Percentiles rank a stretch among this genome's conserved stretches.
These are phyloP conservation scores for Syndactyla subalaris DNA, from an alignment of 2,797 vertebrate genomes.

Conservation along the genomic window DNA sequence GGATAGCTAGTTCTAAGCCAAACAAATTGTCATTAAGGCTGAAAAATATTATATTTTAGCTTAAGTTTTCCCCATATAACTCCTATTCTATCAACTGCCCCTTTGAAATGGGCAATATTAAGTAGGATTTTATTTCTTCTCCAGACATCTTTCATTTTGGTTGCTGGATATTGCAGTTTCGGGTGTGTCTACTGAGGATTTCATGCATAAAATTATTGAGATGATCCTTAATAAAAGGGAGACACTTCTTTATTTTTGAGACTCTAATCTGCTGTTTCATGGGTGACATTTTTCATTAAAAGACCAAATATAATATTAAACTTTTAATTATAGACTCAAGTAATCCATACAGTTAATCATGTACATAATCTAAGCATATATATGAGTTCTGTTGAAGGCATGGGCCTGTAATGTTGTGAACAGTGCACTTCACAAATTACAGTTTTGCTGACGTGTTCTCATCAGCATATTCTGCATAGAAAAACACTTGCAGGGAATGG, in stretches of 20 bases:
- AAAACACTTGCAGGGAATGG: not conserved
- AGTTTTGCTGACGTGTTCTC: not conserved
- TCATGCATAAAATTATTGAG: not conserved
- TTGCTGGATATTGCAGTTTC: not conserved
- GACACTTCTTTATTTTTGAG: not conserved
- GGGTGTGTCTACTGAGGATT: conserved; percentile 2
- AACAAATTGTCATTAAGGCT: not conserved
- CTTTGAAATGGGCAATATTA: not conserved
- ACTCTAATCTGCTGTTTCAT: not conserved
- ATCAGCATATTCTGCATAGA: not conserved
- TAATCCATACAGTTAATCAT: not conserved
- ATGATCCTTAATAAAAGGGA: conserved; percentile 8
- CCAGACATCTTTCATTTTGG: not conserved
- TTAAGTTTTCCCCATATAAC: not conserved
- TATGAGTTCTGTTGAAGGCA: not conserved
- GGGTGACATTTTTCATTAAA: conserved; percentile 1
- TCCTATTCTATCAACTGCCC: not conserved
- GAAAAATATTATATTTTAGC: not conserved
- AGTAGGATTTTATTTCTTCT: conserved; percentile 19
- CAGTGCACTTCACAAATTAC: not conserved
- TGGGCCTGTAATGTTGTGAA: not conserved
- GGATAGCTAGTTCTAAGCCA: not conserved
- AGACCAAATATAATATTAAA: not conserved
- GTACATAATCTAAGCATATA: not conserved
- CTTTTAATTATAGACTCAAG: conserved; percentile 11